phyloP scores from a whole-genome alignment of 2,113 vertebrate genomes.

The Muntiacus muntjak region DNA sequence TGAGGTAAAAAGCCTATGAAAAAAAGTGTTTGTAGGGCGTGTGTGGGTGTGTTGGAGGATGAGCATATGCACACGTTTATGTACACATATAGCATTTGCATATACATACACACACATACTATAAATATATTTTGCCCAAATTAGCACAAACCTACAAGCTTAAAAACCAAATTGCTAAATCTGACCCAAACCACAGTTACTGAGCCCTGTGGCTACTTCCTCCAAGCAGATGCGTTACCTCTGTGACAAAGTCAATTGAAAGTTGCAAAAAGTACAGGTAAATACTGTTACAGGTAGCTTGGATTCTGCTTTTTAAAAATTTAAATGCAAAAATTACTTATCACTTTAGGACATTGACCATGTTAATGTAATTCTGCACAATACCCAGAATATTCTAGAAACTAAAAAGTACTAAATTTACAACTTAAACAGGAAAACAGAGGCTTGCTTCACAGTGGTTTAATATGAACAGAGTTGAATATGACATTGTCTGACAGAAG shows the following conservation, averaged over 20 bases:
- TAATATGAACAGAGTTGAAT: conserved; percentile 87
- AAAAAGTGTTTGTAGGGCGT: conserved; percentile 1
- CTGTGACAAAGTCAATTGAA: conserved; percentile 7
- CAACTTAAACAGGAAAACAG: conserved; percentile 67
- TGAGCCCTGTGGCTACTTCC: conserved; percentile 39
- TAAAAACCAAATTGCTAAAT: conserved; percentile 55
- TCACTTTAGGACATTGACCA: conserved; percentile 15
- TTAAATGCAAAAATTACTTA: conserved; percentile 41
- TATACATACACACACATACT: not conserved
- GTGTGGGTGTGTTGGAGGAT: not conserved
- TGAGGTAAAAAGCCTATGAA: conserved; percentile 38
- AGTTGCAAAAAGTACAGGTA: conserved; percentile 7
- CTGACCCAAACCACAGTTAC: conserved; percentile 9
- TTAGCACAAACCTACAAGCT: conserved; percentile 20
- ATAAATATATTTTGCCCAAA: conserved; percentile 37
- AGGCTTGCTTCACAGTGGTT: conserved; percentile 90
- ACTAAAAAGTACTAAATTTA: conserved; percentile 53
- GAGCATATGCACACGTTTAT: not conserved
- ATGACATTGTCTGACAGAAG: conserved; percentile 80
- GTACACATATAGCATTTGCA: conserved; percentile 24
- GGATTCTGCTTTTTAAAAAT: not conserved
- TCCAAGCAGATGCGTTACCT: conserved; percentile 19
- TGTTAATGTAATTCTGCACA: conserved; percentile 9
- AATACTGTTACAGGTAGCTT: not conserved
- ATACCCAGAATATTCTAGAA: conserved; percentile 30